A percentile compares a stretch with the other conserved stretches of the same genome.
phyloP scores from a whole-genome alignment of 2,888 invertebrate species.

The Drosophila nigricruria region DNA sequence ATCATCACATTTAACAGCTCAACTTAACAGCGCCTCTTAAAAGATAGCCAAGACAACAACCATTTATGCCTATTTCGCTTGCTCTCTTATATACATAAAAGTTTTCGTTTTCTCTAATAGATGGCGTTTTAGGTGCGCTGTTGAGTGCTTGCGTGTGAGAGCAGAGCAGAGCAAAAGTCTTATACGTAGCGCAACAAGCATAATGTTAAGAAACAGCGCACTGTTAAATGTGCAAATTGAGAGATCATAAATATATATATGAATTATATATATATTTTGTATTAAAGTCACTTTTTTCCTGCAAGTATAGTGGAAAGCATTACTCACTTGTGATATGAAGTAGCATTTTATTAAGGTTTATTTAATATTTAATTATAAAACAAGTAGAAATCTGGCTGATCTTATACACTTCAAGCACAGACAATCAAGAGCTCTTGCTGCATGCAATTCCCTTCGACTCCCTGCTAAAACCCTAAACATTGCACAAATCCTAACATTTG shows the following conservation, averaged over 20 bases:
- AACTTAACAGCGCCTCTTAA: background rate
- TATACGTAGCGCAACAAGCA: slow-evolving; percentile 11
- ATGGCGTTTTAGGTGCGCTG: slow-evolving; percentile 20
- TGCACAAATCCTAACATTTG: background rate
- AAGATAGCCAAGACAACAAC: slow-evolving; percentile 9
- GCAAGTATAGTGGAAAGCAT: too few species aligned
- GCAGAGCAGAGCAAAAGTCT: background rate
- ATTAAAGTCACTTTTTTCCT: background rate
- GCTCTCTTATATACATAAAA: slow-evolving; percentile 18
- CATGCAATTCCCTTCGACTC: background rate
- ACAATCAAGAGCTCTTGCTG: background rate
- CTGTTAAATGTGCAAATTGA: background rate
- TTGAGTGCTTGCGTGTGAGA: background rate
- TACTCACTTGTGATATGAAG: background rate
- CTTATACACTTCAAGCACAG: background rate
- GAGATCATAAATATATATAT: background rate
- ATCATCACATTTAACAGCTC: background rate
- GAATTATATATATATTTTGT: background rate
- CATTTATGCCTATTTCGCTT: slow-evolving; percentile 18
- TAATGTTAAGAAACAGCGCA: background rate
- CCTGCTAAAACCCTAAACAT: background rate
- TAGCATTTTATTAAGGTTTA: too few species aligned
- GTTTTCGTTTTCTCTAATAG: slow-evolving; percentile 1
- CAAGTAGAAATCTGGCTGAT: background rate
- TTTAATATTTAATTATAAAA: background rate